phyloP scores from a whole-genome alignment of 1,140 invertebrate genomes.

The Heterodera carotae region DNA sequence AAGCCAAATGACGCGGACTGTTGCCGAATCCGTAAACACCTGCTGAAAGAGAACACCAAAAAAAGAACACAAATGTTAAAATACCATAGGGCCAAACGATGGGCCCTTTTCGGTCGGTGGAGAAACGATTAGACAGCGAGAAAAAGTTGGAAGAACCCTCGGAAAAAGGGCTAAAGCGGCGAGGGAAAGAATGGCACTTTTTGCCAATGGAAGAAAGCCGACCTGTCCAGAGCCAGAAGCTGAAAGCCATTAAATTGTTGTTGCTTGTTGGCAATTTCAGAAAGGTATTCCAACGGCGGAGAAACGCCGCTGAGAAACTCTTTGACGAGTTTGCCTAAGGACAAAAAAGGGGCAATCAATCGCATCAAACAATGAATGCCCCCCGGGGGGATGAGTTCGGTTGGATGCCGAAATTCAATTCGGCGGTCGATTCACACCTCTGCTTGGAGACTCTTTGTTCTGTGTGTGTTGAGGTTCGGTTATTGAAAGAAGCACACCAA shows the following conservation, averaged over 20 bases:
- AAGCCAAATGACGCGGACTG: slow-evolving; percentile 47
- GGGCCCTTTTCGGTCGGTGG: slow-evolving; percentile 28
- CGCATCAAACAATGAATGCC: not conserved
- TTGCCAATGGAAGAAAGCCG: not conserved
- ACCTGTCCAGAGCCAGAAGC: slow-evolving; percentile 47
- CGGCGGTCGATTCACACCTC: no score
- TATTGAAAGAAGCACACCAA: slow-evolving; percentile 53
- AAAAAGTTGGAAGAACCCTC: slow-evolving; percentile 5
- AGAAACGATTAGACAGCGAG: slow-evolving; percentile 42
- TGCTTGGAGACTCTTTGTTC: slow-evolving; percentile 30
- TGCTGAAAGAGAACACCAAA: slow-evolving; percentile 14
- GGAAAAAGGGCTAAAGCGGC: slow-evolving; percentile 8
- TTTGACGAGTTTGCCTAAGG: slow-evolving; percentile 37
- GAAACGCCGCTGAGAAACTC: slow-evolving; percentile 35
- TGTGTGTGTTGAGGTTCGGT: slow-evolving; percentile 41
- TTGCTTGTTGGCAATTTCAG: slow-evolving; percentile 19
- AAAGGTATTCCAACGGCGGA: slow-evolving; percentile 24
- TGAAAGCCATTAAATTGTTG: slow-evolving; percentile 51
- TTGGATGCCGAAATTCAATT: no score
- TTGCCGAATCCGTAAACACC: slow-evolving; percentile 47
- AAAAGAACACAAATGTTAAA: not conserved
- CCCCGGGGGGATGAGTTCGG: no score
- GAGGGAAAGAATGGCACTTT: slow-evolving; percentile 1
- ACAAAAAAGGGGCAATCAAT: slow-evolving; percentile 25
- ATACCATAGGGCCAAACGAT: slow-evolving; percentile 47